These are phyloP conservation scores for Aulostomus chinensis DNA, from an alignment of 2,797 vertebrate species.

Conservation along the genomic window DNA sequence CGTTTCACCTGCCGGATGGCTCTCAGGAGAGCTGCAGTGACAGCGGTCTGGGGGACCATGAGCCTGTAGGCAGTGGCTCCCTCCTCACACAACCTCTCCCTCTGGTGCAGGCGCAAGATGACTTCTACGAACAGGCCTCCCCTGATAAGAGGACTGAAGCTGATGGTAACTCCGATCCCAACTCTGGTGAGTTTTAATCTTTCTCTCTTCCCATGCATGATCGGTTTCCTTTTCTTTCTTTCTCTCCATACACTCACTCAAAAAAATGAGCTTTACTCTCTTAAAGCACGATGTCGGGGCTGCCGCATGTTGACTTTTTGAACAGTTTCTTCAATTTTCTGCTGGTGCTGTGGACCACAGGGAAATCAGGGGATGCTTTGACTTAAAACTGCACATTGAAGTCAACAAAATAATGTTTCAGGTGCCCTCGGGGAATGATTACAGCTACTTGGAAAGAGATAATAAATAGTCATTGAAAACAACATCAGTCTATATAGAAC, in stretches of 20 bases:
- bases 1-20: slow-evolving; percentile 99
- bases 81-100: slow-evolving; percentile 99
- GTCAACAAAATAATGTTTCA: too few species aligned
- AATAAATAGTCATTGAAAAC: slow-evolving; percentile 56
- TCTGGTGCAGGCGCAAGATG: slow-evolving; percentile 99
- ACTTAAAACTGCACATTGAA: too few species aligned
- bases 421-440: slow-evolving; percentile 7
- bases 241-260: too few species aligned
- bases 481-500: slow-evolving; percentile 52
- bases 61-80: slow-evolving; percentile 95
- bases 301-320: too few species aligned
- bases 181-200: slow-evolving; percentile 89
- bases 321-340: too few species aligned
- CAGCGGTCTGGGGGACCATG: slow-evolving; percentile 98
- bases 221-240: slow-evolving; percentile 3
- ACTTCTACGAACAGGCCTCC: slow-evolving; percentile 98
- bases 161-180: slow-evolving; percentile 98
- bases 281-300: too few species aligned
- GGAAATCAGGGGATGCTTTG: too few species aligned
- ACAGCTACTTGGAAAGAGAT: slow-evolving; percentile 29
- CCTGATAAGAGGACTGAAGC: slow-evolving; percentile 99
- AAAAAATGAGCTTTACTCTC: too few species aligned
- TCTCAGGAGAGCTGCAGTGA: slow-evolving; percentile 99
- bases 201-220: neutral
- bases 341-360: too few species aligned